Evolutionary conservation across 2,797 vertebrate genomes (phyloP), one percentile per base, ranked within the genome.

Genomic region (Poeciliopsis infans): DNA sequence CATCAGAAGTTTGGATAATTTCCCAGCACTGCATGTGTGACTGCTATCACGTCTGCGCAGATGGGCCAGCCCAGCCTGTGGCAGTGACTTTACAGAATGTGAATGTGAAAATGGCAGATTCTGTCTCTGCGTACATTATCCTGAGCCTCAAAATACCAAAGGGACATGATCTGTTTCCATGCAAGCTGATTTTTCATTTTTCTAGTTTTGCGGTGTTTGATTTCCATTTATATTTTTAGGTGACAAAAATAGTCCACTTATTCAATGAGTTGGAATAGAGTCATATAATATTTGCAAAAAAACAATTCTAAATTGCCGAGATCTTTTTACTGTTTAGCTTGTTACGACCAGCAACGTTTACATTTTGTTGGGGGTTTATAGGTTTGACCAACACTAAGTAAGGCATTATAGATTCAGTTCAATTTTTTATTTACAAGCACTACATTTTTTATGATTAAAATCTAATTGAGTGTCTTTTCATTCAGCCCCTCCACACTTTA

Each of bases 1-100:
- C 77, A 46, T 75, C 59, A 74, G 83, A 70, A 82, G 77, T 85
- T 80, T 83, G 89, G 85, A 80, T 2, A 2, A 74, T 83, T 86
- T 89, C 85, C 86, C 78, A 84, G 79, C 77, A 82, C 76, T 45
- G 53, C 47, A 72, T 85, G 84, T 85, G 87, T 83, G 84, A 86
- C 75, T 84, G 76, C 88, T 91, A 88, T 92, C 91, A 88, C 82
- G 80, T 74, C 80, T 83, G 84, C 78, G 86, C 90, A 93, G 88
- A 93, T 81, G 86, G 86, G 80, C 55, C 86, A 45, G 53, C 79
- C 79, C 86, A 78, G 81, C 86, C 85, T 83, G 80, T 71, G 66
- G 83, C 79, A 77, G 79, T 79, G 79, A 33, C 20, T 76, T 78
- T 83, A 72, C 55, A 79, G 72, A 55, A 76, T 51, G 75, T 75